Percentiles rank a stretch among this genome's conserved stretches.
These are phyloP conservation scores for Chiloscyllium punctatum DNA, from an alignment of 2,797 vertebrate species.

Conservation along the genomic window DNA sequence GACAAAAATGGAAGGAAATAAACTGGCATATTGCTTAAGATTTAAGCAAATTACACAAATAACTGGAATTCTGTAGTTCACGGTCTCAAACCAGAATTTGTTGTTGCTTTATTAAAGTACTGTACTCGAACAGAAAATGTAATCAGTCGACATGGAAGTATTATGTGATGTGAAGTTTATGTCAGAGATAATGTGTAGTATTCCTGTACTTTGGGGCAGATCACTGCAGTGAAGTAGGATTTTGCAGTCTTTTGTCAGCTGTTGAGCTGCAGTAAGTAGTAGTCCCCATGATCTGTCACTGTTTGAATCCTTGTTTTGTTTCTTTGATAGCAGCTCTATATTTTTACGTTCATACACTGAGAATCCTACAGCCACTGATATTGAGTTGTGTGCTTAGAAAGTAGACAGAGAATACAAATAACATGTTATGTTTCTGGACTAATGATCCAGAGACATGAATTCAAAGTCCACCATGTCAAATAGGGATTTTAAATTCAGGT, in stretches of 20 bases:
- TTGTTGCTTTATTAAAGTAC: neutral
- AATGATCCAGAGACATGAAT: neutral
- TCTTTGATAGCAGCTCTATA: neutral
- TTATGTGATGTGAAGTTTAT: neutral
- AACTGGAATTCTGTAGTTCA: neutral
- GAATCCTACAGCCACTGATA: neutral
- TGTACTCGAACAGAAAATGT: neutral
- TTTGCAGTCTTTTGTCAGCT: constrained; percentile 40
- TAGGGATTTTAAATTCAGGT: neutral
- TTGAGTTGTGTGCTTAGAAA: neutral
- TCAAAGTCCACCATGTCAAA: neutral
- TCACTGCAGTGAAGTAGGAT: constrained; percentile 41
- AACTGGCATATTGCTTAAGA: neutral
- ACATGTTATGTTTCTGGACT: neutral
- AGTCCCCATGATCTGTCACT: neutral
- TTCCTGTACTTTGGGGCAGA: neutral
- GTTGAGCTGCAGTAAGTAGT: constrained; percentile 41
- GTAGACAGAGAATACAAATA: neutral
- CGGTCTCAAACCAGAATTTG: neutral
- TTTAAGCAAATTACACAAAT: neutral
- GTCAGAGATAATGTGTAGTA: no score
- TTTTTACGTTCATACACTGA: neutral
- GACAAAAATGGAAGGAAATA: neutral
- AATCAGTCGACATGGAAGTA: no score
- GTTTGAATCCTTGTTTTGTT: neutral